These are phyloP conservation scores for Lydus trimaculatus DNA, from an alignment of 2,888 invertebrate species.

Conservation along the genomic window DNA sequence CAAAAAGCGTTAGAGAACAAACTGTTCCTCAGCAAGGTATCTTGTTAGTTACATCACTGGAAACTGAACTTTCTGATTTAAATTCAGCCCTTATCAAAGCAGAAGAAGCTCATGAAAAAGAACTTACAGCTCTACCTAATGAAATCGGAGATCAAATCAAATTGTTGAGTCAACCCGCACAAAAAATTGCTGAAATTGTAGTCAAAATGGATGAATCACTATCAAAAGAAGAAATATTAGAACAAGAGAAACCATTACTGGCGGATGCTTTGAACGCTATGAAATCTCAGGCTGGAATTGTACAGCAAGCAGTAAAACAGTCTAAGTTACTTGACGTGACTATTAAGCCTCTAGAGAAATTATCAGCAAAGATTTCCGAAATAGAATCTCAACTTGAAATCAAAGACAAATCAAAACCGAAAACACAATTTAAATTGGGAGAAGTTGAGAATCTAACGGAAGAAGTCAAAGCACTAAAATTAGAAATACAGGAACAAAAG, in stretches of 20 bases:
- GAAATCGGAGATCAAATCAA: conserved; percentile 12
- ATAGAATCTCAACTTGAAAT: conserved; percentile 15
- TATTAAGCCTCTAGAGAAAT: conserved; percentile 5
- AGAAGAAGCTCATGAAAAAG: not conserved
- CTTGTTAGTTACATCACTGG: conserved; percentile 9
- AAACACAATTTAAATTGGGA: too few relatives aligned
- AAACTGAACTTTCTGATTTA: not conserved
- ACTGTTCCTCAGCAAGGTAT: not conserved
- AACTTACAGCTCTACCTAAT: not conserved
- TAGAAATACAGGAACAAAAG: too few relatives aligned
- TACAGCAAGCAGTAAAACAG: not conserved
- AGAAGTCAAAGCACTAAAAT: too few relatives aligned
- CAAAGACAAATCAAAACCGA: too few relatives aligned
- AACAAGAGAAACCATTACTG: conserved; percentile 31
- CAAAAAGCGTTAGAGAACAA: not conserved
- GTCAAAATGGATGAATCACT: conserved; percentile 25
- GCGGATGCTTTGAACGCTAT: conserved; percentile 31
- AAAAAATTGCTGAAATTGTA: conserved; percentile 36
- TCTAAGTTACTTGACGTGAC: not conserved
- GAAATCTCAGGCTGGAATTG: conserved; percentile 26
- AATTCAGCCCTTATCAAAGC: not conserved
- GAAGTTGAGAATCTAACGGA: too few relatives aligned
- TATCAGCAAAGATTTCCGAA: conserved; percentile 9
- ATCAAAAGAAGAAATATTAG: conserved; percentile 30
- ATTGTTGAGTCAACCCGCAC: conserved; percentile 35